Base-by-base conservation (phyloP, 2,888 invertebrate species). In the Microplitis deprimator region DNA sequence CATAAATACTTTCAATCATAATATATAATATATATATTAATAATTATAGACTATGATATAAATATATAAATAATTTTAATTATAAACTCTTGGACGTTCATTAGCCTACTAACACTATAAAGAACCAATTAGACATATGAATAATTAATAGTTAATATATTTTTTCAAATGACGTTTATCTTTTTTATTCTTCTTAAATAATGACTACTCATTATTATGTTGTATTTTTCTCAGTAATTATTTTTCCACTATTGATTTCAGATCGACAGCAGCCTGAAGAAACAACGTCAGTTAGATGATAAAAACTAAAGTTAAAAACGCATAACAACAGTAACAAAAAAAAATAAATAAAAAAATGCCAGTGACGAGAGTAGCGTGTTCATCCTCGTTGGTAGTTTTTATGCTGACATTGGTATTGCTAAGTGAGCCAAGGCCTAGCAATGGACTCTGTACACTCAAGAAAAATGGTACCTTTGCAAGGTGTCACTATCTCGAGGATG, bases 401-500 rank as follows among this genome's bases (percentile, higher is more conserved):
- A 76, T 87, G 61, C 77, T 85, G 75, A 73, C 79, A 62, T 61
- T 80, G 20, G 62, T 81, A 13, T 74, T 87, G 40, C 81, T 88
- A 40, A 75, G 70, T 39, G 77, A 72, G 6, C 81, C 84, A 79
- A 82, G 81, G 59, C 72, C 82, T 73, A 81, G 79, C 6, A 68
- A 82, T 38, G 87, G 83, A 3, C 81, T 82, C 3, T 89, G 89
- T 81, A 75, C 72, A 6, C 39, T 85, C 69, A 8, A 39, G 16
- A 79, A 84, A 67, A 85, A 85, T 78, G 82, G 79, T 4, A 83
- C 85, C 16, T 74, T 78, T 29, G 86, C 86, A 1, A 60, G 80
- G 29, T 90, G 89, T 69, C 77, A 84, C 71, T 82, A 86, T 8
- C 81, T 89, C 68, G 84, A 85, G 3, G 89, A 90, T 62, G 81